Evolutionary conservation across 1,140 invertebrate species (phyloP).

Genomic region (Cotesia chilonis): DNA sequence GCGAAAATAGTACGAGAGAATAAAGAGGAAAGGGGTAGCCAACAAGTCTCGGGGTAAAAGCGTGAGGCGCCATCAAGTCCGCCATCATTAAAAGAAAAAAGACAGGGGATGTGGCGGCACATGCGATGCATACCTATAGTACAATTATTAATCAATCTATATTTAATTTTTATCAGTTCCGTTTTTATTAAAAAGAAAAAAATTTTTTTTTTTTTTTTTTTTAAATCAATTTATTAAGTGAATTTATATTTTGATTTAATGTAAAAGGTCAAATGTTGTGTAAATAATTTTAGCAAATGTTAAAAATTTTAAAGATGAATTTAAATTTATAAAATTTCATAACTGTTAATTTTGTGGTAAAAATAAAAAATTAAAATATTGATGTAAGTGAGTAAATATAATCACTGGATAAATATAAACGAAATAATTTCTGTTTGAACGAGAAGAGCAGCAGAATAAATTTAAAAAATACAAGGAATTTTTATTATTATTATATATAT

Average conservation of each 20-base stretch:
- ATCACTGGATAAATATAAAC: too few species aligned
- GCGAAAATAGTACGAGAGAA: conserved; percentile 20
- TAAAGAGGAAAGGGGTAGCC: conserved; percentile 43
- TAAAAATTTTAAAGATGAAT: too few species aligned
- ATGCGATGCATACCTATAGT: conserved; percentile 34
- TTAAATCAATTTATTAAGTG: too few species aligned
- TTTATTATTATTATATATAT: too few species aligned
- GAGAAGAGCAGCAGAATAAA: too few species aligned
- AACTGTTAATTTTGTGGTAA: background rate
- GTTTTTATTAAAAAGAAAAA: background rate
- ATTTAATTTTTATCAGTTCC: conserved; percentile 1
- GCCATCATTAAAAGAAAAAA: conserved; percentile 34
- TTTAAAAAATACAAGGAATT: too few species aligned
- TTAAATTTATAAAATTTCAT: too few species aligned
- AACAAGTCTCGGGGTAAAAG: conserved; percentile 42
- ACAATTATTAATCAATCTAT: conserved; percentile 18
- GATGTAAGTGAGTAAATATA: too few species aligned
- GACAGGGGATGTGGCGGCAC: conserved; percentile 29
- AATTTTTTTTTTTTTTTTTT: conserved; percentile 11
- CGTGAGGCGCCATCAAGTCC: conserved; percentile 54
- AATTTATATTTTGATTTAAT: too few species aligned
- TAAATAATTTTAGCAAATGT: too few species aligned
- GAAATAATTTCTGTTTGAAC: too few species aligned
- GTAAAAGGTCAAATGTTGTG: too few species aligned
- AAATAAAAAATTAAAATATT: background rate